A percentile compares a stretch with the other conserved stretches of the same genome.
phyloP scores from a whole-genome alignment of 2,888 invertebrate species.

The Lathronympha strigana region DNA sequence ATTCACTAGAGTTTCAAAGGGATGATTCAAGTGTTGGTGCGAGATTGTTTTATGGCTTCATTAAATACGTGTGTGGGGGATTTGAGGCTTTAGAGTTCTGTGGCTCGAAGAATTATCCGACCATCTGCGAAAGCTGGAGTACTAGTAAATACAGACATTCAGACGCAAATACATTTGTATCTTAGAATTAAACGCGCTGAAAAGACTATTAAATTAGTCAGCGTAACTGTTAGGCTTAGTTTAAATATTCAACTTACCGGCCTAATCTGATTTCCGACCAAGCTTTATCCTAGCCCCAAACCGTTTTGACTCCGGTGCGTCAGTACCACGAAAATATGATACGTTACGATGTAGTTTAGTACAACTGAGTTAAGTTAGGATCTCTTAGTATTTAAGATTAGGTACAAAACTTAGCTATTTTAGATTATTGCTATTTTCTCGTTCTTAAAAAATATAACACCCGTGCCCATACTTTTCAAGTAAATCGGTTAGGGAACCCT shows the following conservation, averaged over 20 bases:
- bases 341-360: no score
- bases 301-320: no score
- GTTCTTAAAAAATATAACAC: no score
- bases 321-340: no score
- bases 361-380: no score
- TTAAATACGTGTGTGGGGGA: constrained; percentile 21
- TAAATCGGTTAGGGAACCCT: constrained; percentile 8
- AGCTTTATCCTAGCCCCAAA: no score
- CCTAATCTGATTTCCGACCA: no score
- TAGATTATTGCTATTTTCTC: no score
- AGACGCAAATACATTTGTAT: not conserved
- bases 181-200: not conserved
- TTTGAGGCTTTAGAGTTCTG: constrained; percentile 9
- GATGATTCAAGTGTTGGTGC: constrained; percentile 29
- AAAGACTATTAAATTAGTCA: not conserved
- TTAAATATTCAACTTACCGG: no score
- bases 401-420: no score
- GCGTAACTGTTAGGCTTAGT: no score
- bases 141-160: not conserved
- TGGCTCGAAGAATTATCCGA: not conserved
- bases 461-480: not conserved
- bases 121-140: not conserved
- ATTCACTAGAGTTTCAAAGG: constrained; percentile 54
- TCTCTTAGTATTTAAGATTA: no score
- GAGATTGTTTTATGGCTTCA: constrained; percentile 28